Base-by-base conservation (phyloP, 2,888 invertebrate genomes). In the Drosophila histrio region DNA sequence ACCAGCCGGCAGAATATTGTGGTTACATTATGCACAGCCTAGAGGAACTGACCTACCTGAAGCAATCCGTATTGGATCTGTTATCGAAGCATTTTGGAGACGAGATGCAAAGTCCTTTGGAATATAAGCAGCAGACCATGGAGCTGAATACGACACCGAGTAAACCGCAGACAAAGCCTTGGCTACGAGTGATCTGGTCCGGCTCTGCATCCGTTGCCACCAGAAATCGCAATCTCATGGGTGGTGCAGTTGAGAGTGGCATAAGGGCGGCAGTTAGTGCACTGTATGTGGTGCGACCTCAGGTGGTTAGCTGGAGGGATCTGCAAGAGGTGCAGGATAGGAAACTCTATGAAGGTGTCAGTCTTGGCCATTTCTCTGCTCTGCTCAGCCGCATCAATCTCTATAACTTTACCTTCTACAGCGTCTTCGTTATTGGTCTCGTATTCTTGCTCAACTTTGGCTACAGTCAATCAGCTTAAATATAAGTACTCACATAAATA, bases 201-300 rank as follows among this genome's bases (percentile, higher is more conserved):
- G 88, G 90, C 4, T 92, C 91, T 2, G 77, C 90, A 3, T 74
- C 88, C 2, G 77, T 76, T 1, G 90, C 87, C 13, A 90, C 89
- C 30, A 75, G 58, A 24, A 89, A 89, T 74, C 90, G 92, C 15
- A 91, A 90, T n/a, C 76, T 82, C n/a, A 71, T 91, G 47, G 88
- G 88, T 3, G 92, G 92, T 0, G 91, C 91, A 0, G 90, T 91
- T 0, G 91, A 91, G 62, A 91, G 91, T 60, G 91, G 91, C 0
- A 34, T 90, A 1, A 77, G 91, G 44, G 90, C 92, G 4, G 92
- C 92, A 0, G 72, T 90, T 9, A 83, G 85, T 70, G 88, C 91
- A 1, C 58, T 91, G 6, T 78, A 90, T 1, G 57, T 89, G 8
- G 66, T 91, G 2, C 79, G 91, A 3, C 91, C 91, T 0, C 91